Base-by-base conservation (phyloP, 2,113 vertebrate genomes). In the Nesogale talazaci region DNA sequence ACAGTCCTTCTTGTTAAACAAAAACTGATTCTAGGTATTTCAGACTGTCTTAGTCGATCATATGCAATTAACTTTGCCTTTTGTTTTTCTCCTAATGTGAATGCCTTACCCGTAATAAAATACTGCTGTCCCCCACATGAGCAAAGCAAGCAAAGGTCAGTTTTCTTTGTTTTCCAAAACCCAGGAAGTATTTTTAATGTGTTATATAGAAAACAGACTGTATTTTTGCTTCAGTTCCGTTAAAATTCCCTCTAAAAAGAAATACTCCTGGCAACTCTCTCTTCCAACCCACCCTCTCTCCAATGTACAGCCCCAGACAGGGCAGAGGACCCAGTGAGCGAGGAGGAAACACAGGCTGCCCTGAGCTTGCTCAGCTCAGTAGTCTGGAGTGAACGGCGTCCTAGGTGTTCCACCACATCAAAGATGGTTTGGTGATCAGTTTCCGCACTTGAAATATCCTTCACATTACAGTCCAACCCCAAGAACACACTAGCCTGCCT, bases 211-310 rank as follows among this genome's bases (percentile, higher is more conserved):
- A 91, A 83, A 67, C 29, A 90, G 46, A 87, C 22, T 85, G 10
- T 57, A 29, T 14, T 57, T 16, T 17, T 61, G 23, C 46, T 87
- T 80, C 17, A 46, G 36, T 93, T 85, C 29, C 63, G 75, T 65
- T 75, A 76, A 80, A 52, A 70, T 80, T 84, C 36, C 86, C 74
- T 88, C 92, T 88, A 59, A 36, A 90, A 70, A 79, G 11, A 22
- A 12, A 67, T 31, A 65, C 63, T 65, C 22, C 25, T 65, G 23
- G 63, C 8, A 23, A 25, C 29, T 67, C 7, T 67, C 63, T 67
- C 65, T 67, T 29, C 65, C 65, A 31, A 67, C 29, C 65, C 65
- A 10, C 1, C 27, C 31, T 19, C 31, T 67, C 17, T 67, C 65
- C 29, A 3, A 67, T 31, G 29, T 31, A 29, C 25, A 67, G 65